These are phyloP conservation scores for Mustela nigripes DNA, from an alignment of 2,113 vertebrate genomes.

Conservation along the genomic window DNA sequence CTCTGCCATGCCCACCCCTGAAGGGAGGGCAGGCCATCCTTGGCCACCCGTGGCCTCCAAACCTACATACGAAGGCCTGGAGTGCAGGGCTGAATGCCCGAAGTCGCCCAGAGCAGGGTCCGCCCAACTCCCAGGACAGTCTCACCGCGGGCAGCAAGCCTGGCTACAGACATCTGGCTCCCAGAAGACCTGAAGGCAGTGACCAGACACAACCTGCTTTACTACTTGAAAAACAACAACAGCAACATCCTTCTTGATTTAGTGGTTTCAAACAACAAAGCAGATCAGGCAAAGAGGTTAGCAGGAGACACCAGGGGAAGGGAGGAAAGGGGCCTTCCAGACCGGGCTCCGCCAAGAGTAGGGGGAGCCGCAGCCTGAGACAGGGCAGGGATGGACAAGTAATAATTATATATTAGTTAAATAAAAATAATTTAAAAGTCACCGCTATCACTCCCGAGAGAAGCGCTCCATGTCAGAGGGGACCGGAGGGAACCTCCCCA, in stretches of 20 bases:
- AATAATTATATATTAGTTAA: slow-evolving; percentile 82
- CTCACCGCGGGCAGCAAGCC: neutral
- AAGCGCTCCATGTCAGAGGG: slow-evolving; percentile 61
- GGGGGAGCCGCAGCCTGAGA: neutral
- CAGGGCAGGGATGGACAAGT: neutral
- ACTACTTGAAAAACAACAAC: slow-evolving; percentile 59
- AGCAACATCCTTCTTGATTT: slow-evolving; percentile 68
- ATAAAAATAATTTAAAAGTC: slow-evolving; percentile 83
- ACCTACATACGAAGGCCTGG: neutral
- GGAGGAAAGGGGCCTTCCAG: neutral
- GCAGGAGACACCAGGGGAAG: neutral
- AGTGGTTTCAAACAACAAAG: slow-evolving; percentile 87
- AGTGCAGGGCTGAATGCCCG: neutral
- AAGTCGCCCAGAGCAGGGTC: neutral
- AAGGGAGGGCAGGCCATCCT: neutral
- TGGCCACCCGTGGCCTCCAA: neutral
- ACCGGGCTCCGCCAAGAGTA: neutral
- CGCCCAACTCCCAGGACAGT: neutral
- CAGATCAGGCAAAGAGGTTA: slow-evolving; percentile 59
- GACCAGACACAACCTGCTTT: neutral
- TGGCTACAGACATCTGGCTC: neutral
- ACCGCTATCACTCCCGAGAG: slow-evolving; percentile 72
- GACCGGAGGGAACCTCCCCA: neutral
- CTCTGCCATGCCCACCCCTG: neutral
- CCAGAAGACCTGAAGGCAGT: neutral